phyloP scores from a whole-genome alignment of 1,140 invertebrate genomes.

The Drosophila arizonae region DNA sequence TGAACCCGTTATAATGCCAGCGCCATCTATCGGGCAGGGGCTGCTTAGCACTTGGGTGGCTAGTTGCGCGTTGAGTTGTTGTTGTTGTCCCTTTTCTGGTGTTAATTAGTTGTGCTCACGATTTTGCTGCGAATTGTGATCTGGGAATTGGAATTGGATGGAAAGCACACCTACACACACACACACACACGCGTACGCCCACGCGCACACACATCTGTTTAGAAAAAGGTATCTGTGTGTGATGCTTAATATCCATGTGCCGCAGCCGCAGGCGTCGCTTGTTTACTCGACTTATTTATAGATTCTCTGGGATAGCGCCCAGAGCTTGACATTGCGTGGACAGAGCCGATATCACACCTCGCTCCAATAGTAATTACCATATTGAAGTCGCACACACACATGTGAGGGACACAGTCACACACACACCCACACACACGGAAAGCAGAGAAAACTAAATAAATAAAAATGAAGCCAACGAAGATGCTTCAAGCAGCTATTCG shows the following conservation, averaged over 20 bases:
- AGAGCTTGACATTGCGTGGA: constrained; percentile 13
- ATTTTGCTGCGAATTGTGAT: constrained; percentile 23
- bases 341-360: neutral
- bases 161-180: constrained; percentile 5
- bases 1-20: neutral
- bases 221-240: neutral
- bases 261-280: constrained; percentile 16
- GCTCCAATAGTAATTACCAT: constrained; percentile 31
- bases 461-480: neutral
- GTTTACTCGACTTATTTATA: constrained; percentile 47
- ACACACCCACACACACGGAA: constrained; percentile 7
- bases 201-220: neutral
- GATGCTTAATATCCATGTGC: constrained; percentile 8
- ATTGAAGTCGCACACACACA: constrained; percentile 27
- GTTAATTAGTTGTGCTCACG: constrained; percentile 30
- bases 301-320: constrained; percentile 42
- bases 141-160: constrained; percentile 20
- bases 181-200: neutral
- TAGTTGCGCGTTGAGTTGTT: constrained; percentile 14
- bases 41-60: neutral
- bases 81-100: constrained; percentile 4
- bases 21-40: constrained; percentile 29
- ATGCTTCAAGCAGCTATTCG: no score
- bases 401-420: neutral
- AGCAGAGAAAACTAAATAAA: constrained; percentile 1